A percentile compares a stretch with the other conserved stretches of the same genome.
phyloP scores from a whole-genome alignment of 2,888 invertebrate genomes.

The Conistra vaccinii region DNA sequence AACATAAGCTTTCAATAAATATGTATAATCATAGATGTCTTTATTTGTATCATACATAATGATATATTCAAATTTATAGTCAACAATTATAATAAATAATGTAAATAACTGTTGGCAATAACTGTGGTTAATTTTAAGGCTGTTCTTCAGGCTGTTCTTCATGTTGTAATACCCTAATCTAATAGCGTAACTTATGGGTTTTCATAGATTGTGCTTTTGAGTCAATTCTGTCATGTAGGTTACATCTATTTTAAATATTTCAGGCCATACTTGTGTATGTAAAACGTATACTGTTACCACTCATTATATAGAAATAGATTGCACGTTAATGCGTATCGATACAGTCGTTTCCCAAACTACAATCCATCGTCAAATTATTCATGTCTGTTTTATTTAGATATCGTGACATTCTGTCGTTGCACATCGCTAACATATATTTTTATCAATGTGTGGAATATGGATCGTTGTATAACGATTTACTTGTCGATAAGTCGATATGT shows the following conservation, averaged over 20 bases:
- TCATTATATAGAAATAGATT: conserved; percentile 53
- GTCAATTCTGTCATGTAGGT: conserved; percentile 59
- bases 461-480: neutral
- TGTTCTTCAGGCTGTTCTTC: conserved; percentile 34
- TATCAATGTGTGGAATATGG: conserved; percentile 19
- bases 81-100: conserved; percentile 27
- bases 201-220: conserved; percentile 49
- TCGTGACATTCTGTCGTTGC: conserved; percentile 9
- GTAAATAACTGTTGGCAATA: conserved; percentile 49
- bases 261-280: conserved; percentile 50
- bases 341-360: conserved; percentile 11
- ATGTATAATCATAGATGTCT: conserved; percentile 33
- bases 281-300: conserved; percentile 49
- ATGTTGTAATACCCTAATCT: conserved; percentile 38
- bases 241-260: conserved; percentile 48
- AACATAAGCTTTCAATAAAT: conserved; percentile 38
- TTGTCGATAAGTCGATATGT: conserved; percentile 15
- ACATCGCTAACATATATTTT: conserved; percentile 33
- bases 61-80: conserved; percentile 21
- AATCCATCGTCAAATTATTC: conserved; percentile 21
- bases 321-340: conserved; percentile 49
- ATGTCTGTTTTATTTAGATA: conserved; percentile 10
- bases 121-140: conserved; percentile 41
- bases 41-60: conserved; percentile 41
- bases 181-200: conserved; percentile 45